Percentiles rank a stretch among this genome's conserved stretches.
These are phyloP conservation scores for Steinernema feltiae DNA, from an alignment of 1,140 invertebrate genomes.

Conservation along the genomic window DNA sequence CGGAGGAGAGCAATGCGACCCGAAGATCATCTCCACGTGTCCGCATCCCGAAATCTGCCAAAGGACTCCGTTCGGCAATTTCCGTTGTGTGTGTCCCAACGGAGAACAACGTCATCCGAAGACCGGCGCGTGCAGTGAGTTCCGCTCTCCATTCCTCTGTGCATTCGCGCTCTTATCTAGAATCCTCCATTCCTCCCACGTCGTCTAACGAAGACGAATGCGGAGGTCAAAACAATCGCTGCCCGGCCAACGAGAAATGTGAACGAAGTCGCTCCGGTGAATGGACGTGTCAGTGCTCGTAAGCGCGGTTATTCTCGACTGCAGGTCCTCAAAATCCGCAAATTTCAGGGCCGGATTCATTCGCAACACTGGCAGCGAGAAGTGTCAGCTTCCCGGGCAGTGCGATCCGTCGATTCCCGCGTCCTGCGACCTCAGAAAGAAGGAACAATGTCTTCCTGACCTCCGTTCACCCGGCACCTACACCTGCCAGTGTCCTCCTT, in stretches of 20 bases:
- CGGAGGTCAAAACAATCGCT: background rate
- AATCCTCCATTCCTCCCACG: background rate
- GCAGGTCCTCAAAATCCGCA: background rate
- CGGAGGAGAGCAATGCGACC: slow-evolving; percentile 56
- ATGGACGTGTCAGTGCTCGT: slow-evolving; percentile 35
- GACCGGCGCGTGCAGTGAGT: slow-evolving; percentile 48
- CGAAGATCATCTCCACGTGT: slow-evolving; percentile 38
- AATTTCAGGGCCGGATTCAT: slow-evolving; percentile 38
- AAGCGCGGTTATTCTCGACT: background rate
- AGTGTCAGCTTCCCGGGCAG: slow-evolving; percentile 49
- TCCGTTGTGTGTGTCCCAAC: slow-evolving; percentile 50
- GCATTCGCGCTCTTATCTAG: background rate
- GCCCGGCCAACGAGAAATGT: slow-evolving; percentile 19
- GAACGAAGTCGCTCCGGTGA: slow-evolving; percentile 25
- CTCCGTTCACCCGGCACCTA: slow-evolving; percentile 37
- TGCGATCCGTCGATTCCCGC: slow-evolving; percentile 46
- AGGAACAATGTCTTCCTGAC: slow-evolving; percentile 53
- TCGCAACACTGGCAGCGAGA: slow-evolving; percentile 42
- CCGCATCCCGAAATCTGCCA: slow-evolving; percentile 41
- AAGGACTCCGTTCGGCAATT: slow-evolving; percentile 51
- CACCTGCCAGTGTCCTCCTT: slow-evolving; percentile 50
- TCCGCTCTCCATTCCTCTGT: background rate
- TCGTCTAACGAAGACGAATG: background rate
- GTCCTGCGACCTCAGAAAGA: slow-evolving; percentile 52
- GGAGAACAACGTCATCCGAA: slow-evolving; percentile 36